Evolutionary conservation across 1,140 invertebrate species (phyloP), one percentile per base, ranked within the genome.

Genomic region (Eciton burchellii): DNA sequence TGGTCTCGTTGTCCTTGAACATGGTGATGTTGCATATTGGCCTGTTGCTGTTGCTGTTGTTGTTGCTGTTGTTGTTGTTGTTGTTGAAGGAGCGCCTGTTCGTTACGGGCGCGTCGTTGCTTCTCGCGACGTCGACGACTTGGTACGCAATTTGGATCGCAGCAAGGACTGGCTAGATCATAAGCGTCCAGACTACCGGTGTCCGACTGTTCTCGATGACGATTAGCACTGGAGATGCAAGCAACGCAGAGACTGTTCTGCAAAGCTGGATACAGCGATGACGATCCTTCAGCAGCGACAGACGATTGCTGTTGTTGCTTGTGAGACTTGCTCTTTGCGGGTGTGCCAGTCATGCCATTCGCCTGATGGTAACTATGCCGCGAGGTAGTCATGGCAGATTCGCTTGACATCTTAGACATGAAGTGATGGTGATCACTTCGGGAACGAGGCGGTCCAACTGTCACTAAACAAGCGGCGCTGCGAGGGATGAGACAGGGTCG

Each of bases 71-170:
- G 84, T 0, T 82, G 88, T 2, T 86, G 88, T 1, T 90, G 89
- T 9, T 90, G 91, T 3, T 90, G 86, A 72, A 91, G 89, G 11
- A 88, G 87, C 63, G 83, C 73, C 21, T 91, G 93, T 41, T 93
- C 92, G 65, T 92, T 92, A 21, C 90, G 83, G 0, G 87, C 83
- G 3, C 91, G 87, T 24, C 91, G 87, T 71, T 93, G 92, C 62
- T 93, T 94, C 49, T 93, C 93, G 52, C 96, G 94, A 45, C 97
- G 95, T 79, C 95, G 94, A n/a, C 96, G 92, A 57, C 96, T 96
- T 24, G 97, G 97, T 21, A 98, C 97, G 88, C 97, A 98, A 84
- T 97, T 96, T 0, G 96, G 96, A 91, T 97, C 96, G 91, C 97
- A 98, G 87, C 97, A 98, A 0, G 97, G 96, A 92, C 96, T 97